Evolutionary conservation across 2,888 invertebrate genomes (phyloP), one percentile per base, ranked within the genome.

Genomic region (Tiliacea citrago): DNA sequence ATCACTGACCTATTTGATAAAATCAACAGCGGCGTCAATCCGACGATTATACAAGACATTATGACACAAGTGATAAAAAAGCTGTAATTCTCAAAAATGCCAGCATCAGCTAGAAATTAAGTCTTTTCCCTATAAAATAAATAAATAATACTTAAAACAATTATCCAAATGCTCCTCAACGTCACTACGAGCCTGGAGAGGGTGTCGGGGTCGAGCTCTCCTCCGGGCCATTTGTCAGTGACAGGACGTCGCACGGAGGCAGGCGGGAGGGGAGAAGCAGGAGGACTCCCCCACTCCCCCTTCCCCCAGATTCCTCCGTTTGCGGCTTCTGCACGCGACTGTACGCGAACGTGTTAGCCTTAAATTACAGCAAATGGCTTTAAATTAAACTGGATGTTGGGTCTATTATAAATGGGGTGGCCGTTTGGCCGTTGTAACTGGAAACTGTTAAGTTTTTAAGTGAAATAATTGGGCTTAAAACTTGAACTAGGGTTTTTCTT

Each of bases 191-290:
- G 89, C 85, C 89, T 91, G 86, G 89, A 93, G 94, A 94, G 96
- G 95, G 96, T 94, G 95, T 92, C 88, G 92, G 94, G 95, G 95
- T 95, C 94, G 94, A 92, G 93, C 92, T 93, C 94, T 95, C 94
- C 95, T 95, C 93, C 95, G 94, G 94, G 95, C 96, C 96, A 96
- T 96, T 96, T 96, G 96, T 96, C 96, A 96, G 95, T 95, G 96
- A 95, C 95, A 96, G 96, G 95, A 94, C 95, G 94, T 94, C 94
- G 93, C 92, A 90, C 88, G 90, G 89, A 79, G 83, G 82, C 86
- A 77, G 87, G 72, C 77, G 78, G 79, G 74, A n/a, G 71, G 85
- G 74, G 79, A 76, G 81, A 70, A 65, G 69, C 58, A 60, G 71
- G 71, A 66, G 71, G 42, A 39, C 39, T 10, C 39, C 68, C 77